Evolutionary conservation across 92 coral and sea anemone genomes (phyloP).

Genomic region (Epizoanthus rinbou): DNA sequence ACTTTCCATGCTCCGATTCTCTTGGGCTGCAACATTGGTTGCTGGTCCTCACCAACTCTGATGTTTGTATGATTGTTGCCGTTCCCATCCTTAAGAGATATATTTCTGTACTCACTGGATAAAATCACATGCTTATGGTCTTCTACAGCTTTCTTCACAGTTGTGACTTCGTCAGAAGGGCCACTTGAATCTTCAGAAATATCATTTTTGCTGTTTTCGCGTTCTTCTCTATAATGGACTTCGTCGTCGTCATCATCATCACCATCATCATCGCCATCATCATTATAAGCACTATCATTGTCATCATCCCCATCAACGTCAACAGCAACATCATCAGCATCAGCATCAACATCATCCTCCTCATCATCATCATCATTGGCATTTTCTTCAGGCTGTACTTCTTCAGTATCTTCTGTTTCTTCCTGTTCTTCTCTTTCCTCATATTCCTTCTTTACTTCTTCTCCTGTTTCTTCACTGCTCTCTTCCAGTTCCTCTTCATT

Average conservation of each 20-base stretch:
- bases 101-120: too few species aligned
- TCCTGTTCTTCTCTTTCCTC: not conserved
- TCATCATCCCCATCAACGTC: not conserved
- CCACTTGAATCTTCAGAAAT: not conserved
- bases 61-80: not conserved
- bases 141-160: not conserved
- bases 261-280: not conserved
- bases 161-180: not conserved
- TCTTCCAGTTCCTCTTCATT: not conserved
- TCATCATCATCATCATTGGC: not conserved
- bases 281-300: not conserved
- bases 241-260: not conserved
- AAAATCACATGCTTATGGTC: too few species aligned
- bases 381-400: not conserved
- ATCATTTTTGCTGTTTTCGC: not conserved
- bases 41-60: not conserved
- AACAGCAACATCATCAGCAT: not conserved
- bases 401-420: not conserved
- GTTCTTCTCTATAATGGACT: not conserved
- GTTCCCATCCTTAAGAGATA: not conserved
- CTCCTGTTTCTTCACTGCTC: not conserved
- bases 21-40: not conserved
- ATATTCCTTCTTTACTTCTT: not conserved
- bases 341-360: not conserved
- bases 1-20: not conserved